These are phyloP conservation scores for Latheticus oryzae DNA, from an alignment of 2,888 invertebrate species.

Conservation along the genomic window DNA sequence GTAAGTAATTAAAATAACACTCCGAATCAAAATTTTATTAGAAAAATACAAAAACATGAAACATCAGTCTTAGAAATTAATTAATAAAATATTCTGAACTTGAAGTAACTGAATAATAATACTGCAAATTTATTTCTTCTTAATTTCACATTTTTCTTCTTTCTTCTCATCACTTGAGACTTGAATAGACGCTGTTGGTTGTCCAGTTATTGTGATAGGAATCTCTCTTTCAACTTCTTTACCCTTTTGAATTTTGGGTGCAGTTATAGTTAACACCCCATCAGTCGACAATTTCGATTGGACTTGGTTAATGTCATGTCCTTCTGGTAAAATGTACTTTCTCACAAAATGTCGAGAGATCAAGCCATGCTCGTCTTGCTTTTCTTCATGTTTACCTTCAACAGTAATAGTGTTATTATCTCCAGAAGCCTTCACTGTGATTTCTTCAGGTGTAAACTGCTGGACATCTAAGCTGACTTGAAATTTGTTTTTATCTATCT, in stretches of 20 bases:
- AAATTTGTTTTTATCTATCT: constrained; percentile 13
- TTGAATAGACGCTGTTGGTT: constrained; percentile 12
- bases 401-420: constrained; percentile 75
- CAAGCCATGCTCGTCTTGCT: constrained; percentile 78
- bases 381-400: constrained; percentile 83
- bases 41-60: too few species aligned
- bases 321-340: constrained; percentile 78
- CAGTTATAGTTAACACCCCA: constrained; percentile 77
- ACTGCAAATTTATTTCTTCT: too few species aligned
- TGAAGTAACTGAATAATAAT: too few species aligned
- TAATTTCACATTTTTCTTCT: constrained; percentile 1
- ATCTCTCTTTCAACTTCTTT: constrained; percentile 62
- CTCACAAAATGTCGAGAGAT: constrained; percentile 81
- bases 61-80: too few species aligned
- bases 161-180: neutral
- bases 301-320: constrained; percentile 77
- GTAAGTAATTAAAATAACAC: too few species aligned
- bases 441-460: constrained; percentile 82
- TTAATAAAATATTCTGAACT: too few species aligned
- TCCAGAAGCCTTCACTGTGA: constrained; percentile 78
- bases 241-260: constrained; percentile 68
- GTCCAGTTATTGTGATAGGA: constrained; percentile 57
- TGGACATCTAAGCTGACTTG: constrained; percentile 43
- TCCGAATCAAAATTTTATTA: too few species aligned
- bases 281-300: constrained; percentile 81